Evolutionary conservation across 1,140 invertebrate genomes (phyloP).

Genomic region (Drosophila subpulchrella): DNA sequence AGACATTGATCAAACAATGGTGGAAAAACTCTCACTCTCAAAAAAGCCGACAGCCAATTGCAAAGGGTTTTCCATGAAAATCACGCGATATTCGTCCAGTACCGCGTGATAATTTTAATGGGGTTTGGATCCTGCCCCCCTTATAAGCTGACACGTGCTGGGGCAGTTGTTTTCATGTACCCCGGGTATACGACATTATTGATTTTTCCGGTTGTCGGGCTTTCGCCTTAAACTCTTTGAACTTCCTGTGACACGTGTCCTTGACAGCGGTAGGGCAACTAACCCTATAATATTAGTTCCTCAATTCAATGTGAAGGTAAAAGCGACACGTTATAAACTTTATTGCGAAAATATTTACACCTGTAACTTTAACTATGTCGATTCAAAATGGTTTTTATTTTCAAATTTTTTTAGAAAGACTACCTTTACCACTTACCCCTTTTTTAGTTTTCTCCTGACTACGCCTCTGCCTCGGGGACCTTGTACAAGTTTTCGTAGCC

Average conservation of each 20-base stretch:
- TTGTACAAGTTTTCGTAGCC: conserved; percentile 13
- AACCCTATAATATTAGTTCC: conserved; percentile 45
- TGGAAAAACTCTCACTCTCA: not conserved
- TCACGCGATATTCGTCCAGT: conserved; percentile 74
- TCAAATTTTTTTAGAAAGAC: not conserved
- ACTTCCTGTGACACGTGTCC: conserved; percentile 74
- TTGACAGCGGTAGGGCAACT: conserved; percentile 57
- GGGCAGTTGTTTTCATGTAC: conserved; percentile 37
- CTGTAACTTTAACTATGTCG: no score
- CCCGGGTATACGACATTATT: conserved; percentile 63
- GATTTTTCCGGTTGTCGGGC: conserved; percentile 59
- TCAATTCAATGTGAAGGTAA: conserved; percentile 71
- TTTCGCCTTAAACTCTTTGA: conserved; percentile 68
- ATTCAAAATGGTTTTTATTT: not conserved
- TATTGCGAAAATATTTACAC: no score
- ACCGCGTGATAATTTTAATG: conserved; percentile 16
- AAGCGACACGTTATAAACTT: not conserved
- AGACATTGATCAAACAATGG: conserved; percentile 76
- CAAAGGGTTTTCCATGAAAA: conserved; percentile 61
- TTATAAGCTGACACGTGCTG: conserved; percentile 63
- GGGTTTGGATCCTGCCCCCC: conserved; percentile 6
- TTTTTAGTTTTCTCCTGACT: not conserved
- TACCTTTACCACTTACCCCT: not conserved
- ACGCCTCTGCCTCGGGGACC: conserved; percentile 11
- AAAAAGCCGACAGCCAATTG: conserved; percentile 48